Evolutionary conservation across 2,797 vertebrate genomes (phyloP).

Genomic region (Pseudochromis fuscus): DNA sequence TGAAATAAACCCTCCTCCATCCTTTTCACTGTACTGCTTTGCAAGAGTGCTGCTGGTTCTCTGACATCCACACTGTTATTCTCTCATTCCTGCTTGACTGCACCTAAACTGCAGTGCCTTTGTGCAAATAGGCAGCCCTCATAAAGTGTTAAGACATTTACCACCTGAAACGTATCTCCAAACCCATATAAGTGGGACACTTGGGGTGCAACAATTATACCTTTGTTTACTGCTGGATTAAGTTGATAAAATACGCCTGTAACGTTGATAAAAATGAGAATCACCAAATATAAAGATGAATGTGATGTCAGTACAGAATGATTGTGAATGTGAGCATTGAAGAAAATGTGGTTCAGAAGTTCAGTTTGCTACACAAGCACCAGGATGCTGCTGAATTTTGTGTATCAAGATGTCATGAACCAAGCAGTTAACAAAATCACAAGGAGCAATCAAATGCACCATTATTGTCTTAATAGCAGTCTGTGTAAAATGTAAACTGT

Average conservation of each 20-base stretch:
- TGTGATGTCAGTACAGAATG: conserved; percentile 22
- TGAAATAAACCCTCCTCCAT: conserved; percentile 57
- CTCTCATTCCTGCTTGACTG: conserved; percentile 41
- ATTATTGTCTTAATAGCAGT: conserved; percentile 65
- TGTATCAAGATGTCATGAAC: conserved; percentile 44
- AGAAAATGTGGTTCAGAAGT: conserved; percentile 40
- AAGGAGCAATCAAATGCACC: conserved; percentile 71
- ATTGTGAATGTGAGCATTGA: conserved; percentile 21
- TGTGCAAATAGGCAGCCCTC: conserved; percentile 68
- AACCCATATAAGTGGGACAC: conserved; percentile 29
- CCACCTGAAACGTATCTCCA: conserved; percentile 32
- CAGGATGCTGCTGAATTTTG: conserved; percentile 59
- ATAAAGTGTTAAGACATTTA: conserved; percentile 30
- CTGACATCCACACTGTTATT: conserved; percentile 35
- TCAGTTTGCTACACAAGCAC: conserved; percentile 80
- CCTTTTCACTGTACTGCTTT: conserved; percentile 43
- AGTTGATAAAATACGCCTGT: conserved; percentile 47
- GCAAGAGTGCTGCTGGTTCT: conserved; percentile 77
- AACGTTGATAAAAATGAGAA: no score
- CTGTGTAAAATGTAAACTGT: conserved; percentile 76
- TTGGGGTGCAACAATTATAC: conserved; percentile 24
- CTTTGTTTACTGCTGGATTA: conserved; percentile 46
- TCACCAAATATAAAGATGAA: conserved; percentile 52
- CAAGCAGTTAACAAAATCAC: conserved; percentile 52
- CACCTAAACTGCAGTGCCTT: conserved; percentile 50